phyloP scores from a whole-genome alignment of 1,140 invertebrate species.

The Linepithema humile region DNA sequence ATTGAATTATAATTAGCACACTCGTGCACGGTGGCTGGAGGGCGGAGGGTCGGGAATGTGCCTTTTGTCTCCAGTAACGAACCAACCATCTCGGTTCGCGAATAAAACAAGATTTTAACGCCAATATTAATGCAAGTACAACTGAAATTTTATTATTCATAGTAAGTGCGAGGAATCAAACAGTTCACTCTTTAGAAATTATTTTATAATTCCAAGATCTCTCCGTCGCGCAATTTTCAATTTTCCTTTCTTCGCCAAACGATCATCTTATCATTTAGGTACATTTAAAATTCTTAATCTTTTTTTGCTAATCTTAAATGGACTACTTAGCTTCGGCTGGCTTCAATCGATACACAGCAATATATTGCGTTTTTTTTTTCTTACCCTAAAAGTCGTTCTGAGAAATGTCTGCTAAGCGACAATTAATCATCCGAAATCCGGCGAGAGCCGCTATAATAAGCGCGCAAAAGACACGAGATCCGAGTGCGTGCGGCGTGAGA shows the following conservation, averaged over 20 bases:
- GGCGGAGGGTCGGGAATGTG: background rate
- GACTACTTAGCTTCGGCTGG: background rate
- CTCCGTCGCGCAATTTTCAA: background rate
- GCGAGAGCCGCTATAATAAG: constrained; percentile 57
- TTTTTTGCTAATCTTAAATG: background rate
- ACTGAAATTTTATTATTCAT: constrained; percentile 4
- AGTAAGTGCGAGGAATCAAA: constrained; percentile 19
- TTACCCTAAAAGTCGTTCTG: constrained; percentile 51
- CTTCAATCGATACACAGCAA: constrained; percentile 62
- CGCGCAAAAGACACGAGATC: constrained; percentile 9
- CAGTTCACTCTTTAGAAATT: background rate
- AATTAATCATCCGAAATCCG: constrained; percentile 68
- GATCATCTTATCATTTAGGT: background rate
- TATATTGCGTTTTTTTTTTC: constrained; percentile 49
- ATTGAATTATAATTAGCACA: constrained; percentile 68
- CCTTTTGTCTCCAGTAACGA: constrained; percentile 57
- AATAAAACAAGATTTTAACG: constrained; percentile 48
- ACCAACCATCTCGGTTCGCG: constrained; percentile 22
- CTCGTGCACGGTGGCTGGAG: constrained; percentile 14
- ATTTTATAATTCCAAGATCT: background rate
- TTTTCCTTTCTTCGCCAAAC: background rate
- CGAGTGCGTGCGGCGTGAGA: constrained; percentile 14
- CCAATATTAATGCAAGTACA: constrained; percentile 15
- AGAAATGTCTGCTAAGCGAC: constrained; percentile 28
- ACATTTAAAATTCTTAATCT: background rate